phyloP scores from a whole-genome alignment of 1,140 invertebrate species.

The Drosophila yakuba region DNA sequence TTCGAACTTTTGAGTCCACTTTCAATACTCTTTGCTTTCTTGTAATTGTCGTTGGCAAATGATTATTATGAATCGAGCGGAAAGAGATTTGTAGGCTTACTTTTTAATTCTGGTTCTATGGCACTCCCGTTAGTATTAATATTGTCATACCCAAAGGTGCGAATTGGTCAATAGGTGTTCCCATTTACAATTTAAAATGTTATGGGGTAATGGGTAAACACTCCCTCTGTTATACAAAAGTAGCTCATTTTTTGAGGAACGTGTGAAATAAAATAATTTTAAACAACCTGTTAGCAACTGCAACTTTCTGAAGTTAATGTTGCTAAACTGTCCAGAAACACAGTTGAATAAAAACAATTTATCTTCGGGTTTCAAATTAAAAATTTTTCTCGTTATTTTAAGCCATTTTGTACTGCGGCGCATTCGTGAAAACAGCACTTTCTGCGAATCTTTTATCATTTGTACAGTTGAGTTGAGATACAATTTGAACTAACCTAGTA shows the following conservation, averaged over 20 bases:
- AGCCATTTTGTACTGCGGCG: not conserved
- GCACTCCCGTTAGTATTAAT: not conserved
- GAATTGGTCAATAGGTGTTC: not conserved
- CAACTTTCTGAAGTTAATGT: no score
- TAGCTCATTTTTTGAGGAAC: no score
- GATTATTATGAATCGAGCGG: not conserved
- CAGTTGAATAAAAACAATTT: no score
- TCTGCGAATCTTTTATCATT: not conserved
- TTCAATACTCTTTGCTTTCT: not conserved
- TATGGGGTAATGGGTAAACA: not conserved
- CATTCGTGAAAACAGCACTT: not conserved
- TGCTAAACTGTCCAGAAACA: no score
- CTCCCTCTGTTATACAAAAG: not conserved
- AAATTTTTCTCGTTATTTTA: no score
- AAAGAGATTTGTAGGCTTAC: not conserved
- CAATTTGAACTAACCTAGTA: conserved; percentile 36
- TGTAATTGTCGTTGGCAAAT: not conserved
- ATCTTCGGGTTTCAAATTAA: not conserved
- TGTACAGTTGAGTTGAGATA: conserved; percentile 24
- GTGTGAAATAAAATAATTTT: not conserved
- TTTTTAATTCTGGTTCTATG: not conserved
- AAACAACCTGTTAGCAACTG: not conserved
- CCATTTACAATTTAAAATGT: not conserved
- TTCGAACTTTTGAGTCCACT: not conserved
- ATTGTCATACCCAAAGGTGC: not conserved